Percentiles rank a stretch among this genome's conserved stretches.
Conservation (phyloP, 2,113 vertebrate genomes). For the Lagopus muta region DNA sequence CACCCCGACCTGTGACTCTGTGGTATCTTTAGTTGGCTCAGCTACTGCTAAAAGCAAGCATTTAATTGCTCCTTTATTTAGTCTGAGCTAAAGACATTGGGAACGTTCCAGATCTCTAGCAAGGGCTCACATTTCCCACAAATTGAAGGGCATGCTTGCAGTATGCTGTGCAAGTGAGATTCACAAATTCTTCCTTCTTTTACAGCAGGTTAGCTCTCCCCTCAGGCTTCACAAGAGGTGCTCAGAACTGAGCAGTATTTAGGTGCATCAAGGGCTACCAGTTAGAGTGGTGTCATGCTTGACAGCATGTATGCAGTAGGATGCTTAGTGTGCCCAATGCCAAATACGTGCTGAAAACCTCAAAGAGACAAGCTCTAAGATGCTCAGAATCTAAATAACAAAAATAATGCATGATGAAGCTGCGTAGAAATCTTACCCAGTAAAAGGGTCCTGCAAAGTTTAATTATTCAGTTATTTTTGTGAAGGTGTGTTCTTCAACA, state of each 20-base stretch:
- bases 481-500: not conserved
- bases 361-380: not conserved
- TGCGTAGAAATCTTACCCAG: not conserved
- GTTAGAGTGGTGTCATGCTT: not conserved
- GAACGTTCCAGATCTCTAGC: not conserved
- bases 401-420: not conserved
- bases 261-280: not conserved
- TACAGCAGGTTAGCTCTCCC: not conserved
- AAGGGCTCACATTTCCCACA: not conserved
- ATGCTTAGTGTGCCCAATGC: not conserved
- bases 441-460: not conserved
- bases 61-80: conserved; percentile 51
- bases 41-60: not conserved
- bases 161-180: not conserved
- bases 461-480: not conserved
- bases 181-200: not conserved
- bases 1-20: not conserved
- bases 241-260: not conserved
- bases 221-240: not conserved
- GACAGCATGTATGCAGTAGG: not conserved
- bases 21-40: not conserved
- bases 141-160: not conserved
- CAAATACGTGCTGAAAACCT: not conserved
- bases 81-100: conserved; percentile 32
- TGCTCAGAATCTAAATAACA: not conserved